phyloP scores from a whole-genome alignment of 1,140 invertebrate species.

The Anastatus disparis region DNA sequence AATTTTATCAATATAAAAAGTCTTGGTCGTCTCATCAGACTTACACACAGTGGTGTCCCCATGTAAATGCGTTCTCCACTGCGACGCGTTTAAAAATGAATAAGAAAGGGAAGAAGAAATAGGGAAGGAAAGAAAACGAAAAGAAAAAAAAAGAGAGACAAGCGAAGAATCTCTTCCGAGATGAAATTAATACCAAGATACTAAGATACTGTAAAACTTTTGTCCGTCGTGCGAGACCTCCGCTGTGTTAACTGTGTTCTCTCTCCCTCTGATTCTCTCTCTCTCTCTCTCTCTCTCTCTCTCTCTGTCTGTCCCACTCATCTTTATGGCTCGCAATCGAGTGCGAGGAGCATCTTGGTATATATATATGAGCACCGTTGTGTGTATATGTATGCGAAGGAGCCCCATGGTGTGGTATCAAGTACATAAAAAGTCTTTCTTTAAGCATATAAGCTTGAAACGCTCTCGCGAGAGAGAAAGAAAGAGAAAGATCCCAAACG shows the following conservation, averaged over 20 bases:
- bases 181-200: constrained; percentile 38
- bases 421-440: constrained; percentile 35
- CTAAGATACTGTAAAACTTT: constrained; percentile 28
- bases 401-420: constrained; percentile 26
- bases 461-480: no score
- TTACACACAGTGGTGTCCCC: neutral
- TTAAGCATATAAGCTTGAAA: neutral
- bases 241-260: no score
- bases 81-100: neutral
- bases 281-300: neutral
- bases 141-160: neutral
- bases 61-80: neutral
- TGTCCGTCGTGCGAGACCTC: constrained; percentile 17
- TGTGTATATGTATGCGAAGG: no score
- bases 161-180: constrained; percentile 7
- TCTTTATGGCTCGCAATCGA: neutral
- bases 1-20: neutral
- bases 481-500: no score
- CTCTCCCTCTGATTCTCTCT: no score
- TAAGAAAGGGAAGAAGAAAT: neutral
- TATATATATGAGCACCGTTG: no score
- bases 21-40: neutral
- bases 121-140: neutral
- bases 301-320: neutral
- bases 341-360: no score